These are phyloP conservation scores for Hylaea fasciaria DNA, from an alignment of 2,888 invertebrate species.

Conservation along the genomic window DNA sequence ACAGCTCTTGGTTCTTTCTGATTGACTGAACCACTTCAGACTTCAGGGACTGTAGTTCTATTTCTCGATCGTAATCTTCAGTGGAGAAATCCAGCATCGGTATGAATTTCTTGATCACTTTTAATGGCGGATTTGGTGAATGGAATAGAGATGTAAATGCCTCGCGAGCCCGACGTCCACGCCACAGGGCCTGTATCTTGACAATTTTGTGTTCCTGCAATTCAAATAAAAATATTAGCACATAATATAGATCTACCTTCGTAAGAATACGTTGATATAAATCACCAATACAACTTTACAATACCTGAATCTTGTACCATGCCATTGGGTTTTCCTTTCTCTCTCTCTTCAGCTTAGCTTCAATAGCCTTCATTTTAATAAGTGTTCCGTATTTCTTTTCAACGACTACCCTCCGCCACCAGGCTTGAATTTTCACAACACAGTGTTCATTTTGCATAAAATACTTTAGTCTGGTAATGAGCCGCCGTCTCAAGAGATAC, in stretches of 20 bases:
- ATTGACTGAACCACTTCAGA: conserved; percentile 90
- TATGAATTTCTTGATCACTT: conserved; percentile 87
- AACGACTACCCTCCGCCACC: conserved; percentile 85
- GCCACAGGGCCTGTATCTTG: conserved; percentile 88
- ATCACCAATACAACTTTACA: neutral
- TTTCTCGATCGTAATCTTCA: conserved; percentile 89
- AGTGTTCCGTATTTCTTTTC: conserved; percentile 74
- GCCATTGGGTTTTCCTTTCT: conserved; percentile 73
- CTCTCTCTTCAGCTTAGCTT: conserved; percentile 68
- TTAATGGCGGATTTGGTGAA: conserved; percentile 84
- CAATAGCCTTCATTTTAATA: conserved; percentile 73
- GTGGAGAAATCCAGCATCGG: conserved; percentile 88
- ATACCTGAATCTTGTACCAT: conserved; percentile 83
- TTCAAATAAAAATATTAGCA: conserved; percentile 3
- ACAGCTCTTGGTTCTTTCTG: conserved; percentile 88
- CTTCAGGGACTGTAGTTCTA: conserved; percentile 86
- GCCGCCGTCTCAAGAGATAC: conserved; percentile 80
- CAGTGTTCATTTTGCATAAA: conserved; percentile 71
- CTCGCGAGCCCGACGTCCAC: conserved; percentile 86
- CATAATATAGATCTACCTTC: no score
- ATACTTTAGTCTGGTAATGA: conserved; percentile 69
- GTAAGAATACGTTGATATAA: no score
- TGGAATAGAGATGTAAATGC: conserved; percentile 86
- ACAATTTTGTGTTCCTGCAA: conserved; percentile 82
- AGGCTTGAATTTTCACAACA: conserved; percentile 85